A percentile compares a stretch with the other conserved stretches of the same genome.
Conservation (phyloP, 2,113 vertebrate species). For the Brachyistius frenatus region DNA sequence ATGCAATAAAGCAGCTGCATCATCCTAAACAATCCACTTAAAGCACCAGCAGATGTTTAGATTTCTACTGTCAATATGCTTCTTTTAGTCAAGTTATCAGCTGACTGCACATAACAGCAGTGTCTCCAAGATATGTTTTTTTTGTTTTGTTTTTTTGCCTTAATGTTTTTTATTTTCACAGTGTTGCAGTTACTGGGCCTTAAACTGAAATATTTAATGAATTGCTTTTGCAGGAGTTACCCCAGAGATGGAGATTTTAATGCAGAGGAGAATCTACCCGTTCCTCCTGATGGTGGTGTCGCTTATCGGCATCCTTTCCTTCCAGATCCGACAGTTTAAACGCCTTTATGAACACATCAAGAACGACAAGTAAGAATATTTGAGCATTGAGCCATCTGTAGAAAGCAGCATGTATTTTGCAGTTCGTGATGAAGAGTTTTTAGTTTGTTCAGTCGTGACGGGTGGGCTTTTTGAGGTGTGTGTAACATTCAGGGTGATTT, state of each 20-base stretch:
- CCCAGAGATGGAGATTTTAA: constrained; percentile 96
- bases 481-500: too few species aligned
- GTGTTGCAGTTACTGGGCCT: not conserved
- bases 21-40: too few species aligned
- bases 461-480: not conserved
- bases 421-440: not conserved
- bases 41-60: too few species aligned
- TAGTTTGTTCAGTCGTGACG: not conserved
- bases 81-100: too few species aligned
- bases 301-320: constrained; percentile 95
- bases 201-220: not conserved
- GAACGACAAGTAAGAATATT: constrained; percentile 94
- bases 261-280: constrained; percentile 97
- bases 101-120: too few species aligned
- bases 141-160: too few species aligned
- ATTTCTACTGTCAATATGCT: too few species aligned
- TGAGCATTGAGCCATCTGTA: not conserved
- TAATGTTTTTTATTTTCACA: too few species aligned
- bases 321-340: constrained; percentile 99
- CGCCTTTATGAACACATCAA: constrained; percentile 99
- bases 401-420: not conserved
- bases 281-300: constrained; percentile 97
- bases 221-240: constrained; percentile 87
- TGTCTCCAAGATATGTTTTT: too few species aligned
- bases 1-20: too few species aligned